Evolutionary conservation across 2,888 invertebrate species (phyloP).

Genomic region (Caenorhabditis wallacei): DNA sequence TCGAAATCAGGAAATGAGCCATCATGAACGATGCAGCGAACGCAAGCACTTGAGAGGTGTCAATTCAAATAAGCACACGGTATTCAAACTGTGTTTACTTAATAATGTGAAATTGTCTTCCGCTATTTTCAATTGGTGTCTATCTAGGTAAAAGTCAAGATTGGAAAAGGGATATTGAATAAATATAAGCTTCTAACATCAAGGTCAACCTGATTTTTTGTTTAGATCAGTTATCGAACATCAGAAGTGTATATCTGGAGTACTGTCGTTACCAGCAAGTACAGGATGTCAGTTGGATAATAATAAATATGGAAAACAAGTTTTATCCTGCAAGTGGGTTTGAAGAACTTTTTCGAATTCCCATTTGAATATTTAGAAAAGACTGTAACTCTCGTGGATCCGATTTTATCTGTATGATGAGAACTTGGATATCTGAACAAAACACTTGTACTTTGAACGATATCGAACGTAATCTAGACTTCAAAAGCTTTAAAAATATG

Average conservation of each 20-base stretch:
- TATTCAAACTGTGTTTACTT: slow-evolving; percentile 58
- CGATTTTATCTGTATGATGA: slow-evolving; percentile 80
- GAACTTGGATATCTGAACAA: slow-evolving; percentile 82
- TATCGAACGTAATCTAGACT: slow-evolving; percentile 58
- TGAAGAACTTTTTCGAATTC: not conserved
- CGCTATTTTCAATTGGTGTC: slow-evolving; percentile 48
- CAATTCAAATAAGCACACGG: slow-evolving; percentile 64
- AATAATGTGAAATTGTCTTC: slow-evolving; percentile 62
- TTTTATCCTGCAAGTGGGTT: slow-evolving; percentile 74
- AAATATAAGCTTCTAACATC: slow-evolving; percentile 33
- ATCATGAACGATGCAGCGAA: slow-evolving; percentile 35
- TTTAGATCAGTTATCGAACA: slow-evolving; percentile 75
- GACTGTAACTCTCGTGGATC: slow-evolving; percentile 73
- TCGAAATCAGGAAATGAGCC: slow-evolving; percentile 33
- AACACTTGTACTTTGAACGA: slow-evolving; percentile 79
- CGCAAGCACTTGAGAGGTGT: slow-evolving; percentile 67
- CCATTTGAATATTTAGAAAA: slow-evolving; percentile 65
- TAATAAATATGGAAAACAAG: slow-evolving; percentile 65
- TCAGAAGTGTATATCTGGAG: slow-evolving; percentile 77
- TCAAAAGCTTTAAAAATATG: not conserved
- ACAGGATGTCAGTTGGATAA: slow-evolving; percentile 70
- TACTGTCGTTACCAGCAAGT: slow-evolving; percentile 72
- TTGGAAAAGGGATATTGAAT: slow-evolving; percentile 26
- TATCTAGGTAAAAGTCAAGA: slow-evolving; percentile 43
- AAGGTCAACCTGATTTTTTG: slow-evolving; percentile 12